Percentiles rank a stretch among this genome's conserved stretches.
phyloP scores from a whole-genome alignment of 2,797 vertebrate species.

The Thalassophryne amazonica region DNA sequence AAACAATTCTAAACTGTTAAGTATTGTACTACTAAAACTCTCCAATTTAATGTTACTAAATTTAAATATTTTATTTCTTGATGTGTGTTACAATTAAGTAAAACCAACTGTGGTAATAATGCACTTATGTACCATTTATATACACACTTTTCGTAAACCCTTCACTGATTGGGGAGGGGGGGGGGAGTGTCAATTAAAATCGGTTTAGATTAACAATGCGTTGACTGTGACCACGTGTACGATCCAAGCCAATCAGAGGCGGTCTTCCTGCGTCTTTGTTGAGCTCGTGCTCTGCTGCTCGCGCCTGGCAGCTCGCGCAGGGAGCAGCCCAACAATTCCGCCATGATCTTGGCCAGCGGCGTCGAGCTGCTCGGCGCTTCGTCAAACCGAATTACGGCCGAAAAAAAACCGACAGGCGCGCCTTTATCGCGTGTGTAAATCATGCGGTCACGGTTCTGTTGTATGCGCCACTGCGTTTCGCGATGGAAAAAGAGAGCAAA shows the following conservation, averaged over 20 bases:
- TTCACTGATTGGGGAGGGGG: too few relatives aligned
- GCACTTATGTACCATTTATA: too few relatives aligned
- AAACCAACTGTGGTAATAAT: too few relatives aligned
- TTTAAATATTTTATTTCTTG: too few relatives aligned
- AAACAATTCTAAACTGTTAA: too few relatives aligned
- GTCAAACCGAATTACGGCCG: accelerated
- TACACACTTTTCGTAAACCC: too few relatives aligned
- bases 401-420: accelerated
- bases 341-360: constrained; percentile 2
- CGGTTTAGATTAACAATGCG: constrained; percentile 16
- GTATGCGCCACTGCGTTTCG: background rate
- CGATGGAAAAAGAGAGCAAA: too few relatives aligned
- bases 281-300: constrained; percentile 23
- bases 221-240: constrained; percentile 31
- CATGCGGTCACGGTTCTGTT: background rate
- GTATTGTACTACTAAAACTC: too few relatives aligned
- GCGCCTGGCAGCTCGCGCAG: constrained; percentile 1
- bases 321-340: constrained; percentile 16
- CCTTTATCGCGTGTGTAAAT: accelerated
- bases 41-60: too few relatives aligned
- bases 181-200: background rate
- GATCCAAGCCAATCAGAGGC: constrained; percentile 39
- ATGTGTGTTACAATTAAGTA: too few relatives aligned
- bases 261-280: constrained; percentile 66
- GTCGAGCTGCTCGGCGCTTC: too few relatives aligned